Base-by-base conservation (phyloP, 2,113 vertebrate genomes). In the Poeciliopsis turrubarensis region DNA sequence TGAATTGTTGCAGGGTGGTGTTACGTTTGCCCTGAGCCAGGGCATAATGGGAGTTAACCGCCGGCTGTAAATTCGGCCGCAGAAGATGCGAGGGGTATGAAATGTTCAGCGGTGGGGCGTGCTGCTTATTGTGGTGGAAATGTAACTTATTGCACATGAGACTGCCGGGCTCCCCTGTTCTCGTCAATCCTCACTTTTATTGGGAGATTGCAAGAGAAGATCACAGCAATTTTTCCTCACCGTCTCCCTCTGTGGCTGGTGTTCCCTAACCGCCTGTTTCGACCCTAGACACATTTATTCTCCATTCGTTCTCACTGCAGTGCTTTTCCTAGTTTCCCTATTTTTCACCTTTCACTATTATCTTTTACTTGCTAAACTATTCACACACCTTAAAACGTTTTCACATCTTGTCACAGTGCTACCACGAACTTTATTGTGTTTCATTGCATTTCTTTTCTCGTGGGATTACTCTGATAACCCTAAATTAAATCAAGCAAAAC, bases 151-250 rank as follows among this genome's bases (percentile, higher is more conserved):
- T 82, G 75, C 87, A 72, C 80, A 34, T 32, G 86, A 83, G 89
- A 79, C 87, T n/a, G 51, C 72, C 5, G 2, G 51, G 75, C 67
- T 73, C 72, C 66, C 60, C 51, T 54, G 71, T 37, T 73, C 67
- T 80, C 74, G 72, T 92, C 89, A 84, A 85, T 92, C 91, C 80
- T 22, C 17, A 39, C 67, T 80, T 87, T 91, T 89, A 90, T 86
- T 90, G 76, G 84, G 79, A 82, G 72, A 85, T 85, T 86, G 81
- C 47, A 62, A 64, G 68, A 51, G 62, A 70, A 70, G 68, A 78
- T 77, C 60, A 70, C 70, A 80, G 72, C 78, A 32, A 61, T 86
- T 85, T 82, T 77, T 92, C 78, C 79, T 10, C n/a, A 3, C 70
- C 39, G 81, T 79, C 79, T 77, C 27, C 72, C 67, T 72, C 76